Evolutionary conservation across 1,140 invertebrate genomes (phyloP), one percentile per base, ranked within the genome.

Genomic region (Drosophila bocki): DNA sequence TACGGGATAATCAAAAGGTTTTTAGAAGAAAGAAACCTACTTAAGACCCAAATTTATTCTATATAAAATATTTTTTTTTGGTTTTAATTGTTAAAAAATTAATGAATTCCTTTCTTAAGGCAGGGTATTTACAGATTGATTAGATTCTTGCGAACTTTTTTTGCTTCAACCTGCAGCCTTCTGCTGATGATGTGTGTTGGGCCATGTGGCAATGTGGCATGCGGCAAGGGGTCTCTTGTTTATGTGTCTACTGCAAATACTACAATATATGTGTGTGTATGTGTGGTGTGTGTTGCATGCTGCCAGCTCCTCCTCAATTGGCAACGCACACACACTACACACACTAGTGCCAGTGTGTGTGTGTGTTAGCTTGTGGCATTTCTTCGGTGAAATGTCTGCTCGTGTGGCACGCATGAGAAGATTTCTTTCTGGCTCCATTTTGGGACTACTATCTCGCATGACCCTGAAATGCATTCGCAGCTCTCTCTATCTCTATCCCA

Each of bases 361-460:
- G 45, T 51, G 65, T 64, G 29, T 44, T 54, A 53, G 63, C 67
- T 67, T 53, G 62, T 70, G 62, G 67, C 67, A 70, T 68, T 68
- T 53, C 48, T 70, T 68, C 22, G 67, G 62, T 68, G 67, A 70
- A 70, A 70, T 68, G 62, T 68, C 48, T 70, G 67, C 67, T 42
- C 67, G 62, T 68, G 62, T 70, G 67, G 62, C 47, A 68, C 67
- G 63, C 67, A 68, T 45, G 67, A 67, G 67, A 70, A 70, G 67
- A 70, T 70, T 70, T 70, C 62, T 68, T 70, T 70, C 19, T 70
- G 47, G 61, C 47, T 70, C 67, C 67, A 67, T 54, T 54, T 70
- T 47, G 67, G 67, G 48, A 68, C 62, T 51, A 69, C 62, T 51
- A 69, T 54, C 39, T 54, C 22, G 62, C 62, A 26, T 70, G 67